Base-by-base conservation (phyloP, 2,113 vertebrate species). In the Sinocyclocheilus rhinocerous region DNA sequence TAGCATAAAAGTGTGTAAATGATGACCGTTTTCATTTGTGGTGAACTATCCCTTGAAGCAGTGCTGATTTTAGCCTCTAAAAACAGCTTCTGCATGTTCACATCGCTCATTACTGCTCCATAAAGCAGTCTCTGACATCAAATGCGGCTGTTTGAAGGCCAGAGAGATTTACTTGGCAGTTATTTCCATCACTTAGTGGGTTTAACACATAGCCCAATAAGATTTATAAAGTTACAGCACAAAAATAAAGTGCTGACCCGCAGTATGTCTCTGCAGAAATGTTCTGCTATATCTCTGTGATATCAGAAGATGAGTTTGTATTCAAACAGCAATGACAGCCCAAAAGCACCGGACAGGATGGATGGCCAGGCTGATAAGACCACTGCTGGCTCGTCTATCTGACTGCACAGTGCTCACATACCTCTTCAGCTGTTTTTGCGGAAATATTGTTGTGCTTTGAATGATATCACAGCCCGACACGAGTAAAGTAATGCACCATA, bases 341-440 rank as follows among this genome's bases (percentile, higher is more conserved):
- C 36, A 29, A 29, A 29, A 29, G 15, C 57, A 52, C 13, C 65
- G 24, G 50, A 78, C 84, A 77, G 85, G 83, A 81, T 72, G 88
- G 83, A 89, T 89, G 85, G 82, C 61, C 9, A 29, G 22, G 24
- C 36, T 69, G 85, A 89, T 86, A 83, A 88, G 65, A 57, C 45
- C 33, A 20, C 45, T 50, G 42, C 42, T 57, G 20, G 76, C 55
- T 75, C 33, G 67, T 52, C 45, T 67, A 70, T 65, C 75, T 75
- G 84, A 75, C 80, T 63, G 52, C 6, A 18, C 63, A 18, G 81
- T 76, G 77, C 80, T 45, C 67, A 86, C 69, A 73, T 63, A 26
- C 48, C 42, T 15, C 29, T 76, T 76, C 57, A 76, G 76, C 20
- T 84, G 76, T 22, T 84, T 83, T 59, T 67, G n/a, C 13, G 72